Base-by-base conservation (phyloP, 1,140 invertebrate genomes). In the Oncopodura yosiiana region DNA sequence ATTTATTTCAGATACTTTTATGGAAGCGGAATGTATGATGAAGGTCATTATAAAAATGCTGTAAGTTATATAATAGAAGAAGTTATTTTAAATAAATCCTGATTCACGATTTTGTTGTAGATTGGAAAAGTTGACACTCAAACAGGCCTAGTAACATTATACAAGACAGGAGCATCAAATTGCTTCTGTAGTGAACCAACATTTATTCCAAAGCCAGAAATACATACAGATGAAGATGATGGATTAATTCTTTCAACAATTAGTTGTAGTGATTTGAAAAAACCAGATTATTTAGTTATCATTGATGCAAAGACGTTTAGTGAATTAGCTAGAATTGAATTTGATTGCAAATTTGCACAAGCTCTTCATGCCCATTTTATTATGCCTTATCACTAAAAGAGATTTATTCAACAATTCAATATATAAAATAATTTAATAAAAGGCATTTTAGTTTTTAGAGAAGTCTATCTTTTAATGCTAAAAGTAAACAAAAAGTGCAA, bases 361-460 rank as follows among this genome's bases (percentile, higher is more conserved):
- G 65, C 68, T 37, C 67, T 74, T 49, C 73, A 74, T 60, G 71
- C 71, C 11, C 45, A 65, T 9, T 69, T 62, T 37, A 24, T 57
- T 37, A 18, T 8, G 6, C 18, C 18, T 9, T 21, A 12, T 11
- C 8, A 34, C 5, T 49, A 23, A 49, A 49, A 36, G 5, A 16
- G 16, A 8, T 19, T 8, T 34, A 34, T 9, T 8, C 8, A 34
- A 34, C n/a, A 34, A 34, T n/a, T 34, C 8, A n/a, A n/a, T 34
- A 34, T 34, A n/a, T 34, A 34, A n/a, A n/a, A n/a, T n/a, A n/a
- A n/a, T n/a, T n/a, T n/a, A n/a, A n/a, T n/a, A n/a, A n/a, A n/a
- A n/a, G n/a, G n/a, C n/a, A n/a, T n/a, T n/a, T n/a, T n/a, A n/a
- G n/a, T n/a, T n/a, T n/a, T n/a, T n/a, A n/a, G n/a, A n/a, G n/a